These are phyloP conservation scores for Zapornia atra DNA, from an alignment of 2,113 vertebrate genomes.

Conservation along the genomic window DNA sequence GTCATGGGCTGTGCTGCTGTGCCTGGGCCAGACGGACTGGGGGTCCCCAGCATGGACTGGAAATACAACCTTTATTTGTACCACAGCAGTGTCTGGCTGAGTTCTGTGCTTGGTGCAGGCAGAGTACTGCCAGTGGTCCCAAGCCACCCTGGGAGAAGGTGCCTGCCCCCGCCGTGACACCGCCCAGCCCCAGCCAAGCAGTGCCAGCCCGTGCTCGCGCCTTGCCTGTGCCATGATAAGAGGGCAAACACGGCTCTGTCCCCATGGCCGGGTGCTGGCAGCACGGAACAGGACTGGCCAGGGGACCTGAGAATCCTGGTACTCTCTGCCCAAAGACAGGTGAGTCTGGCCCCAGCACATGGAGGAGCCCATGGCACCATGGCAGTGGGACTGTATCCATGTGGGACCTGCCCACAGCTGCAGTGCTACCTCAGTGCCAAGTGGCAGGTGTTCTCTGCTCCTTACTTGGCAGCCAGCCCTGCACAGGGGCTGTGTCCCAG, in stretches of 20 bases:
- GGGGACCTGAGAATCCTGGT: background rate
- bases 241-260: background rate
- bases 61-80: slow-evolving; percentile 32
- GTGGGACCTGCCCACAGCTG: background rate
- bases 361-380: background rate
- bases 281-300: rapidly evolving
- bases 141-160: background rate
- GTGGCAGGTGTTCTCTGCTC: background rate
- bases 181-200: rapidly evolving
- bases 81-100: rapidly evolving
- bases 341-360: background rate
- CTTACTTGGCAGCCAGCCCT: rapidly evolving
- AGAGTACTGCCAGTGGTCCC: background rate
- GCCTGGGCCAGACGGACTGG: background rate
- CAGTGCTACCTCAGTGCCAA: rapidly evolving
- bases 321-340: background rate
- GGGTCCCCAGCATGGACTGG: background rate
- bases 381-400: rapidly evolving
- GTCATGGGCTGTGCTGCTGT: rapidly evolving
- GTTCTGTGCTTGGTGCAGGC: background rate
- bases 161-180: rapidly evolving
- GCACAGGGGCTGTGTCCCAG: rapidly evolving
- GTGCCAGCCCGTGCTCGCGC: background rate
- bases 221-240: background rate
- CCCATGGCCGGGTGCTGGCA: background rate